Conservation (phyloP, 2,888 invertebrate genomes). For the Mycogona germanica region DNA sequence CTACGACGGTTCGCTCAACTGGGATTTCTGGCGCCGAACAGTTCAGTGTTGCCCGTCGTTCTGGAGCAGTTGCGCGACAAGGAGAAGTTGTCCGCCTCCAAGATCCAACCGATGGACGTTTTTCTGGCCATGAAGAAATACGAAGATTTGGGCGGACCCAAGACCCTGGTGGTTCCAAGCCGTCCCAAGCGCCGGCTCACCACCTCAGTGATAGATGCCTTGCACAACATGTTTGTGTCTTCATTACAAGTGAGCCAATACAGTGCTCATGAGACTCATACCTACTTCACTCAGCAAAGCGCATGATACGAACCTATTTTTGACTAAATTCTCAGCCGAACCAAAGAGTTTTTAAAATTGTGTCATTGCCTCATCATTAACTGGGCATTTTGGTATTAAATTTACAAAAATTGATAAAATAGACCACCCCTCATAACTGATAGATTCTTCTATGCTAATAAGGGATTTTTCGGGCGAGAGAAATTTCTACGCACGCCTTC, state of each 20-base stretch:
- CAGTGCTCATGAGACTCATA: too few species aligned
- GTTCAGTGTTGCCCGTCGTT: slow-evolving; percentile 41
- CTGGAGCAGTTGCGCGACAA: slow-evolving; percentile 42
- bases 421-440: too few species aligned
- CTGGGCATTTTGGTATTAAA: too few species aligned
- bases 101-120: slow-evolving; percentile 44
- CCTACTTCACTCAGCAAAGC: too few species aligned
- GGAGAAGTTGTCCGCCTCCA: slow-evolving; percentile 36
- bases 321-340: too few species aligned
- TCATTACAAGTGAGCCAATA: slow-evolving; percentile 37
- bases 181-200: slow-evolving; percentile 27
- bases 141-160: slow-evolving; percentile 42
- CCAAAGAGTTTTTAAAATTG: too few species aligned
- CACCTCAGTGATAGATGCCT: slow-evolving; percentile 34
- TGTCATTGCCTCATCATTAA: too few species aligned
- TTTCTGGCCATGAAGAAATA: slow-evolving; percentile 48
- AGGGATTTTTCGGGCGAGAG: too few species aligned
- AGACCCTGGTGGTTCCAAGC: not conserved
- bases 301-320: too few species aligned
- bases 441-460: too few species aligned
- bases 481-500: too few species aligned
- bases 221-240: slow-evolving; percentile 36
- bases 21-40: slow-evolving; percentile 44
- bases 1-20: slow-evolving; percentile 50
- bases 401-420: not conserved